Base-by-base conservation (phyloP, 2,888 invertebrate genomes). In the Dicranocentrus wangi region DNA sequence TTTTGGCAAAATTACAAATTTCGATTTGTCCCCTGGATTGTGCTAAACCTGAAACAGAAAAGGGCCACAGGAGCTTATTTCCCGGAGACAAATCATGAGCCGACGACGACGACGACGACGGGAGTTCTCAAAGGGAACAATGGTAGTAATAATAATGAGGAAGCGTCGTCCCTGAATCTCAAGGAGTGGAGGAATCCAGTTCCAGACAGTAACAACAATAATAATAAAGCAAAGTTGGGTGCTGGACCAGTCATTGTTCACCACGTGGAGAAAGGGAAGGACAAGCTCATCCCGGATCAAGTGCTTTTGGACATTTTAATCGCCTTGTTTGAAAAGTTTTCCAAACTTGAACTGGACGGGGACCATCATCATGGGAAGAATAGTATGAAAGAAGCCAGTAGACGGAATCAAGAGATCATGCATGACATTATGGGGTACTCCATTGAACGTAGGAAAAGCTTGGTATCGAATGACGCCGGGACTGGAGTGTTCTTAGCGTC, bases 21-120 rank as follows among this genome's bases (percentile, higher is more conserved):
- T 68, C 75, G 88, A n/a, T 87, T 87, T 77, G 87, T 87, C 2
- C 88, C 88, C 0, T 88, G 87, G 87, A 84, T 80, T 17, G 80
- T 84, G 1, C 55, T 87, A 5, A 87, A 87, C 65, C 68, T 87
- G 3, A 84, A 86, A 43, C 81, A 85, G 28, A 28, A 17, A 32
- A 21, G n/a, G n/a, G n/a, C n/a, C n/a, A n/a, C n/a, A n/a, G n/a
- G n/a, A n/a, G n/a, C n/a, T n/a, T n/a, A n/a, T n/a, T n/a, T n/a
- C n/a, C n/a, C n/a, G n/a, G n/a, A n/a, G 39, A 39, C 5, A 39
- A 39, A 39, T 39, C 39, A 13, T 39, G 7, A 39, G 39, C 39
- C 7, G 13, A 13, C 39, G 39, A 39, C 39, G 39, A 5, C 13
- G 39, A 8, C 39, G 39, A 39, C 13, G 39, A 8, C 5, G 13